Percentiles rank a stretch among this genome's conserved stretches.
These are phyloP conservation scores for Frieseomelitta varia DNA, from an alignment of 1,140 invertebrate genomes.

Conservation along the genomic window DNA sequence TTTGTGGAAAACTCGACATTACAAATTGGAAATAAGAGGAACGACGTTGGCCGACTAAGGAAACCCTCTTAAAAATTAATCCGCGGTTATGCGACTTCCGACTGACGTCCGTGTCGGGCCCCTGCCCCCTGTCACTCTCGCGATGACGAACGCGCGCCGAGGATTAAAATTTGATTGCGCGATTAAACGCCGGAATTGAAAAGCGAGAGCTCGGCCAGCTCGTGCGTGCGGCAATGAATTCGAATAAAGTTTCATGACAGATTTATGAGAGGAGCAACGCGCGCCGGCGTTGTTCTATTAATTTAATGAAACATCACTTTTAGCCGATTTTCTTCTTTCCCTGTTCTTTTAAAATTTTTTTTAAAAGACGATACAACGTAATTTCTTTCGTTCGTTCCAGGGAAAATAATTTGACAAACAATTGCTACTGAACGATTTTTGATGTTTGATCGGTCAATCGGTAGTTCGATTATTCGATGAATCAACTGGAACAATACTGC, in stretches of 20 bases:
- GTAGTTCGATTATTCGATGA: too few species aligned
- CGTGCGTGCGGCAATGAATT: not conserved
- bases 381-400: too few species aligned
- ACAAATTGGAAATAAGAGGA: slow-evolving; percentile 56
- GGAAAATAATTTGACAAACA: too few species aligned
- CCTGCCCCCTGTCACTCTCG: not conserved
- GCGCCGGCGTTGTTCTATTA: not conserved
- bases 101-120: slow-evolving; percentile 2
- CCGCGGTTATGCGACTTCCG: slow-evolving; percentile 32
- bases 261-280: not conserved
- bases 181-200: slow-evolving; percentile 7
- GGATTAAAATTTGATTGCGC: slow-evolving; percentile 15
- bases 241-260: not conserved
- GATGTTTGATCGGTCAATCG: too few species aligned
- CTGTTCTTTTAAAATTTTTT: not conserved
- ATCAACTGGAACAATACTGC: too few species aligned
- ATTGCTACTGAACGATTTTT: too few species aligned
- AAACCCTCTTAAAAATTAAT: slow-evolving; percentile 47
- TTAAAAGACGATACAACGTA: too few species aligned
- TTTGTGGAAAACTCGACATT: slow-evolving; percentile 59
- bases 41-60: slow-evolving; percentile 14
- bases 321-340: not conserved
- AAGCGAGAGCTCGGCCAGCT: not conserved
- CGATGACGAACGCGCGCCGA: not conserved
- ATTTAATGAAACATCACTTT: not conserved